These are phyloP conservation scores for Cephalopachus bancanus DNA, from an alignment of 2,797 vertebrate species.

Conservation along the genomic window DNA sequence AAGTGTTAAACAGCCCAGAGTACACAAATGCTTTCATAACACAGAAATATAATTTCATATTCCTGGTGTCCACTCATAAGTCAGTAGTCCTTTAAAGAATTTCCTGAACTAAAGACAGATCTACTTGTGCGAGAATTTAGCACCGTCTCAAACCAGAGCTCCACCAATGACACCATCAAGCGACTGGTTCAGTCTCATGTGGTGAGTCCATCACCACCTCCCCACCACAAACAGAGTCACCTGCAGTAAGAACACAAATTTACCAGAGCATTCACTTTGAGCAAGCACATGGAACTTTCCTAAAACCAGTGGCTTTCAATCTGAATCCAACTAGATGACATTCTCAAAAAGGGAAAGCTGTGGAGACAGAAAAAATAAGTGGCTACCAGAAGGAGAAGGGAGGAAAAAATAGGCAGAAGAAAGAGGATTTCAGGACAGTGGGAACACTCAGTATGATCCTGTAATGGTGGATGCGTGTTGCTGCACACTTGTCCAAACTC, in stretches of 20 bases:
- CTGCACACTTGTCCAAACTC: not conserved
- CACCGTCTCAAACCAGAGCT: not conserved
- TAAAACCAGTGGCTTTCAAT: not conserved
- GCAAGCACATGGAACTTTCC: not conserved
- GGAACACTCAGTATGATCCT: not conserved
- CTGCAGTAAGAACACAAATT: not conserved
- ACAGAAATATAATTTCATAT: not conserved
- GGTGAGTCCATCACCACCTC: not conserved
- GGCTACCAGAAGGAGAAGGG: not conserved
- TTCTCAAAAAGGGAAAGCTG: not conserved
- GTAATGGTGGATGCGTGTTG: not conserved
- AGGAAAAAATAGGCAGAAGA: not conserved
- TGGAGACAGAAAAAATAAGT: not conserved
- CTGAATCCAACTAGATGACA: not conserved
- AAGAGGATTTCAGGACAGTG: not conserved
- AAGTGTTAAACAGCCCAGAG: not conserved
- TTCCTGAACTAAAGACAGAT: slow-evolving; percentile 53
- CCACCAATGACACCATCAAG: not conserved
- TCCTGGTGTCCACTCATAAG: not conserved
- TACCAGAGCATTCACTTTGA: not conserved
- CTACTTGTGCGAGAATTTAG: not conserved
- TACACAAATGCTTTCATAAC: not conserved
- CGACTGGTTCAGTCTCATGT: not conserved
- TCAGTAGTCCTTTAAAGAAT: not conserved
- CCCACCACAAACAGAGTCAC: not conserved